Percentiles rank a stretch among this genome's conserved stretches.
Evolutionary conservation across 2,113 vertebrate species (phyloP).

Genomic region (Mystacornis crossleyi): DNA sequence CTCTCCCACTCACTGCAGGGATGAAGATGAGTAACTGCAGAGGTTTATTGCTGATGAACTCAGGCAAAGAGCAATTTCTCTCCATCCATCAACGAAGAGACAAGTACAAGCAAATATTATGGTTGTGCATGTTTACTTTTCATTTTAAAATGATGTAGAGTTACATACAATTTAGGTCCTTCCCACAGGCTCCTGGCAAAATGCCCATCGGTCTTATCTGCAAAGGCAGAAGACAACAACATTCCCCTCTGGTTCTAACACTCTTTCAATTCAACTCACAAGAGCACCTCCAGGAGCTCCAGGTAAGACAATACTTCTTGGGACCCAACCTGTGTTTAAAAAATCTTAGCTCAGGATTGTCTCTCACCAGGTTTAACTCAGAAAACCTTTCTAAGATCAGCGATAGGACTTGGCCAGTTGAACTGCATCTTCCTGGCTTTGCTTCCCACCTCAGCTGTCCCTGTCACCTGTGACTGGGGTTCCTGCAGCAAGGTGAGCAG

Average conservation of each 20-base stretch:
- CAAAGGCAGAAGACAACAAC: constrained; percentile 30
- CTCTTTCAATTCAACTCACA: not conserved
- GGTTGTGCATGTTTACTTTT: constrained; percentile 44
- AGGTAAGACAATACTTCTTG: not conserved
- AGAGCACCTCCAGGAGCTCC: not conserved
- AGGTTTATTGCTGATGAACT: not conserved
- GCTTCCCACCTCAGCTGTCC: not conserved
- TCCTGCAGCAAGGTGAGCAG: not conserved
- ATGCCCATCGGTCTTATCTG: not conserved
- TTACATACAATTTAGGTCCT: constrained; percentile 17
- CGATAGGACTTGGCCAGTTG: not conserved
- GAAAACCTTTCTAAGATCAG: not conserved
- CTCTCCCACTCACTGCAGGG: not conserved
- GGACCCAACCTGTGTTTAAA: not conserved
- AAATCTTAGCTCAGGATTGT: not conserved
- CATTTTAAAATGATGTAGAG: constrained; percentile 45
- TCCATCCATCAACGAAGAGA: constrained; percentile 38
- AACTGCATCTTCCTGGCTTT: not conserved
- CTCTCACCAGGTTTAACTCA: not conserved
- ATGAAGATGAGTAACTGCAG: constrained; percentile 4
- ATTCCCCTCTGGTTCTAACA: not conserved
- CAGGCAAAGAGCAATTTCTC: constrained; percentile 12
- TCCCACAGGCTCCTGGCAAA: constrained; percentile 48
- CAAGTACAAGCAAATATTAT: constrained; percentile 61
- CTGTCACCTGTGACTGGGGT: not conserved